Evolutionary conservation across 2,797 vertebrate genomes (phyloP).

Genomic region (Anabacerthia variegaticeps): DNA sequence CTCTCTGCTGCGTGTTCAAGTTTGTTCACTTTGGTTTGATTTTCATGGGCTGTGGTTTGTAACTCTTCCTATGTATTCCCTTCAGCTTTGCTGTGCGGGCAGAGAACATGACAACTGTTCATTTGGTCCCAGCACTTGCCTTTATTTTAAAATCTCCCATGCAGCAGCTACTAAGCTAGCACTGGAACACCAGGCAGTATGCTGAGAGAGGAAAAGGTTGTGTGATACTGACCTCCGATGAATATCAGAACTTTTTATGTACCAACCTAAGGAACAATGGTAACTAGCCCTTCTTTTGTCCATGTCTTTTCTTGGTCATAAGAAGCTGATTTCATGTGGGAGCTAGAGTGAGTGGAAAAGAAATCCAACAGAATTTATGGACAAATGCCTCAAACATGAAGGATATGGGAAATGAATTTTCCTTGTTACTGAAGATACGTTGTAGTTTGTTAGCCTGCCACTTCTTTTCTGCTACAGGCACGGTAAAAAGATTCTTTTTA

Average conservation of each 20-base stretch:
- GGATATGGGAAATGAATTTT: not conserved
- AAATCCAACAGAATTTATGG: not conserved
- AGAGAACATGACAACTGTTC: not conserved
- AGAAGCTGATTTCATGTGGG: not conserved
- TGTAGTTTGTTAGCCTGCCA: not conserved
- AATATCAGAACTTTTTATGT: not conserved
- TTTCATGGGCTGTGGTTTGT: not conserved
- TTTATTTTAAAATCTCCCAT: fast-evolving
- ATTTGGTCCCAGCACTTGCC: fast-evolving
- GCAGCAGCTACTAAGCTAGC: not conserved
- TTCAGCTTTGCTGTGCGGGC: not conserved
- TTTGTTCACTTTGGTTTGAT: not conserved
- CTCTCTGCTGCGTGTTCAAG: not conserved
- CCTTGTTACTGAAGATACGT: not conserved
- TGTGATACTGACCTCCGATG: not conserved
- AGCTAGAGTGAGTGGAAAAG: not conserved
- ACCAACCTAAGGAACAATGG: not conserved
- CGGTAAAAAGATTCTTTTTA: slow-evolving; percentile 14
- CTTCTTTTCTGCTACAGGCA: not conserved
- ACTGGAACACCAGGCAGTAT: not conserved
- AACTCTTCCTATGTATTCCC: fast-evolving
- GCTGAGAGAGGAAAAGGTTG: not conserved
- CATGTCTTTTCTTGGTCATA: not conserved
- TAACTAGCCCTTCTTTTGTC: not conserved
- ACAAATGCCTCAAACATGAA: not conserved